Evolutionary conservation across 2,113 vertebrate species (phyloP).

Genomic region (Phoenicopterus ruber): DNA sequence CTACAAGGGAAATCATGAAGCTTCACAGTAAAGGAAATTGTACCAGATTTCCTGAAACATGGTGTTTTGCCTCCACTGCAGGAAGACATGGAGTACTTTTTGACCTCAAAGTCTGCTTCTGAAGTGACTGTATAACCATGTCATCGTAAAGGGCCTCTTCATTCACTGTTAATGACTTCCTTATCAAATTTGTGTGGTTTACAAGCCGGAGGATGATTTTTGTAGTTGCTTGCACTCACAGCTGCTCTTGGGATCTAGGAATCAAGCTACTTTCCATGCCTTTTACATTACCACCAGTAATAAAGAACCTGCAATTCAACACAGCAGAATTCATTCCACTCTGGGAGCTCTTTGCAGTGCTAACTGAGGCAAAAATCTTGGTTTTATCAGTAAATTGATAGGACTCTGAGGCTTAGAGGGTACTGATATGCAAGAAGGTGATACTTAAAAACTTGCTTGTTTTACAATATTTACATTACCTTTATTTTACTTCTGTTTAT

Average conservation of each 20-base stretch:
- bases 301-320: not conserved
- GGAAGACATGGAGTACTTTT: not conserved
- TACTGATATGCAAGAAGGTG: not conserved
- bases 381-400: not conserved
- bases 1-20: not conserved
- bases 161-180: conserved; percentile 26
- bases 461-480: not conserved
- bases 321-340: not conserved
- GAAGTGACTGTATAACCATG: not conserved
- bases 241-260: not conserved
- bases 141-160: not conserved
- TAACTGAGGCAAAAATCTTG: not conserved
- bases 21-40: not conserved
- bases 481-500: not conserved
- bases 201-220: not conserved
- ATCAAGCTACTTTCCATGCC: not conserved
- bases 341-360: not conserved
- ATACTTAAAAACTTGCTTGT: not conserved
- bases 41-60: conserved; percentile 19
- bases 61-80: not conserved
- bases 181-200: conserved; percentile 40
- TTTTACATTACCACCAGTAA: not conserved
- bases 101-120: conserved; percentile 16
- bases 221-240: not conserved
- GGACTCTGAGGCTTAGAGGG: not conserved